Evolutionary conservation across 2,113 vertebrate genomes (phyloP).

Genomic region (Ibidorhyncha struthersii): DNA sequence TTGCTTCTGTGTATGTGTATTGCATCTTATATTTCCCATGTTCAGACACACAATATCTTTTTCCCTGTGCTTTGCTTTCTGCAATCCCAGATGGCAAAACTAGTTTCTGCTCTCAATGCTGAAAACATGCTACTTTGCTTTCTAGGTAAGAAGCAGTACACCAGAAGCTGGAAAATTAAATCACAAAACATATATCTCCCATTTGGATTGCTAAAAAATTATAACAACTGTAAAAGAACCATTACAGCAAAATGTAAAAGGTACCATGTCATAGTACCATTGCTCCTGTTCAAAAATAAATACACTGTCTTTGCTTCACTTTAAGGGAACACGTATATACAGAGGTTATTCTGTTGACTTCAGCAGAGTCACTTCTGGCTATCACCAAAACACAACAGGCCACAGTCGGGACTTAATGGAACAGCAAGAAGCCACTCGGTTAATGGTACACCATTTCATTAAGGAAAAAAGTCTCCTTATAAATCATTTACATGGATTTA

Average conservation of each 20-base stretch:
- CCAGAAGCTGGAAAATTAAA: background rate
- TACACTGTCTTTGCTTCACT: background rate
- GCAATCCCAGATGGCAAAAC: background rate
- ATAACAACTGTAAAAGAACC: background rate
- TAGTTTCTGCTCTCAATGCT: background rate
- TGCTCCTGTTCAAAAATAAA: background rate
- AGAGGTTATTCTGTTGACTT: background rate
- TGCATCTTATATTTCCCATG: background rate
- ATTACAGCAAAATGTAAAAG: background rate
- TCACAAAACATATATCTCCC: background rate
- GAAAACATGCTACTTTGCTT: background rate
- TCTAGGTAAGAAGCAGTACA: background rate
- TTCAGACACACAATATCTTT: background rate
- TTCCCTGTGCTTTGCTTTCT: background rate
- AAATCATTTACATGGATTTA: background rate
- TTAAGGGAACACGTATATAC: background rate
- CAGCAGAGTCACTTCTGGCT: background rate
- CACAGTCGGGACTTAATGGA: background rate
- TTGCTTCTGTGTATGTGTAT: background rate
- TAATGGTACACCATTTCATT: background rate
- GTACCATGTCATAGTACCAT: background rate
- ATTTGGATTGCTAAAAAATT: background rate
- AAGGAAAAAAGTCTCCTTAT: background rate
- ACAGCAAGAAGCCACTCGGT: background rate
- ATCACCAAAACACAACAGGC: background rate